These are phyloP conservation scores for Cyanoderma ruficeps DNA, from an alignment of 2,113 vertebrate species.

Conservation along the genomic window DNA sequence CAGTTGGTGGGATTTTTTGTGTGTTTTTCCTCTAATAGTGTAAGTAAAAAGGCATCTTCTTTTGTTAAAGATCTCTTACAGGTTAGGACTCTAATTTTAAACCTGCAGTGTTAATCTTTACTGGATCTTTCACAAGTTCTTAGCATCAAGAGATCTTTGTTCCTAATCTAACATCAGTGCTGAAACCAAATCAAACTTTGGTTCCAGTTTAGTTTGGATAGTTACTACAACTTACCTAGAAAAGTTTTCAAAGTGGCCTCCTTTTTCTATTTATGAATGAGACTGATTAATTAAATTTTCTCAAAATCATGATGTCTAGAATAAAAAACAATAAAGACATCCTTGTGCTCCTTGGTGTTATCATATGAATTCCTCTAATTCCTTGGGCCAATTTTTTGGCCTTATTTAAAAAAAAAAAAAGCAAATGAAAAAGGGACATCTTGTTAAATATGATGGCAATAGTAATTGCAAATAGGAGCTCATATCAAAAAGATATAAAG, in stretches of 20 bases:
- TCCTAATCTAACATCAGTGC: background rate
- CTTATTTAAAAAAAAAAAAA: background rate
- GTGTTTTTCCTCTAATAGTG: background rate
- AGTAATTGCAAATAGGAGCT: background rate
- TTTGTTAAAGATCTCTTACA: background rate
- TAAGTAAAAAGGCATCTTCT: background rate
- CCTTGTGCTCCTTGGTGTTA: background rate
- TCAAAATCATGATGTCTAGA: background rate
- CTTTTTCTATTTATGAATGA: background rate
- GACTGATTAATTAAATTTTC: background rate
- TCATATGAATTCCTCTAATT: background rate
- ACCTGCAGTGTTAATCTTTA: background rate
- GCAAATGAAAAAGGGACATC: background rate
- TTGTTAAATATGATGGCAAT: background rate
- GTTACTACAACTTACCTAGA: background rate
- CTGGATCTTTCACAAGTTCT: background rate
- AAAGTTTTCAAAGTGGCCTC: background rate
- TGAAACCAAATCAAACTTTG: background rate
- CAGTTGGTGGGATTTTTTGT: background rate
- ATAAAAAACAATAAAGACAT: background rate
- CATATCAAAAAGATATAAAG: background rate
- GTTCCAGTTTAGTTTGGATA: background rate
- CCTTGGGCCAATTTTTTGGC: background rate
- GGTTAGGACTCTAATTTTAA: background rate
- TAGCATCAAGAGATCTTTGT: background rate